Conservation (phyloP, 2,888 invertebrate genomes). For the Drosophila helvetica region DNA sequence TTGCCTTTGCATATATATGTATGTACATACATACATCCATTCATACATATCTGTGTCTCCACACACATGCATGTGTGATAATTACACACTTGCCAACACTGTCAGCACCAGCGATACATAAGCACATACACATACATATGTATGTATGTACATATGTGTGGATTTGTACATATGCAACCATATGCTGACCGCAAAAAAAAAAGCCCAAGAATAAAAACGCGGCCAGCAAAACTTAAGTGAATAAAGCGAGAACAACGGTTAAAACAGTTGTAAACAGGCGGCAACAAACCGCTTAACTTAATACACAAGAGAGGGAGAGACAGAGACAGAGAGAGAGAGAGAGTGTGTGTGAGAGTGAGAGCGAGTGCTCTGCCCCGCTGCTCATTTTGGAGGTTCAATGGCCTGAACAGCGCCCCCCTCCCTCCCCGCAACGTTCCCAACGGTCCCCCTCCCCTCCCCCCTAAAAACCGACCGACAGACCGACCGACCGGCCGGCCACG, state of each 20-base stretch:
- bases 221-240: constrained; percentile 24
- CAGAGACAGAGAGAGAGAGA: constrained; percentile 25
- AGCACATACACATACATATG: constrained; percentile 8
- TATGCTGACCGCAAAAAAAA: constrained; percentile 52
- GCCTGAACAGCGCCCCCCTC: constrained; percentile 60
- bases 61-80: constrained; percentile 24
- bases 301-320: constrained; percentile 45
- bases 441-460: background rate
- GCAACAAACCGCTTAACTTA: constrained; percentile 60
- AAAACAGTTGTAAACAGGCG: constrained; percentile 70
- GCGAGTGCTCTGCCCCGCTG: constrained; percentile 18
- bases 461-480: constrained; percentile 8
- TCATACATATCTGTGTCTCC: background rate
- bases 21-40: background rate
- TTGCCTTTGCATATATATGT: constrained; percentile 4
- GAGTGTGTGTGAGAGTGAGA: constrained; percentile 10
- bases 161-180: constrained; percentile 13
- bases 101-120: constrained; percentile 1
- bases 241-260: constrained; percentile 64
- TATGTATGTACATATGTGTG: background rate
- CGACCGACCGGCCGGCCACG: constrained; percentile 32
- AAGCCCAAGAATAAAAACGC: constrained; percentile 6
- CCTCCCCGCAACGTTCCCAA: constrained; percentile 18
- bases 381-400: constrained; percentile 69
- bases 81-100: constrained; percentile 18